phyloP scores from a whole-genome alignment of 2,888 invertebrate species.

The Dryobotodes eremita region DNA sequence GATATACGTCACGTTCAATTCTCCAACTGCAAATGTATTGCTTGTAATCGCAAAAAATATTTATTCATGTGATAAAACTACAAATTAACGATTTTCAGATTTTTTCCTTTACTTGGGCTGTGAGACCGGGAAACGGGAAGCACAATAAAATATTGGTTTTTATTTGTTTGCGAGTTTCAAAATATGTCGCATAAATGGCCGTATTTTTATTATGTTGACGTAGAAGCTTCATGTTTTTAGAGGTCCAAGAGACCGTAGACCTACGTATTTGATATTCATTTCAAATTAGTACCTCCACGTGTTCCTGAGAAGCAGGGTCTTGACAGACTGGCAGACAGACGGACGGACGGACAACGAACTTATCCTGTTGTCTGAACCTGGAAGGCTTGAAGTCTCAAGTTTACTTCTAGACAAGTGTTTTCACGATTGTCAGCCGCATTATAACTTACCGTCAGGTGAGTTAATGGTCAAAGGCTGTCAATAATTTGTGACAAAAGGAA shows the following conservation, averaged over 20 bases:
- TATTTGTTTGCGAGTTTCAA: not conserved
- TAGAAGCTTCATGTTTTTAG: not conserved
- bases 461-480: not conserved
- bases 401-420: not conserved
- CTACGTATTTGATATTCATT: not conserved
- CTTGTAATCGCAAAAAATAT: not conserved
- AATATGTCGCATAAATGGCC: not conserved
- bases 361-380: not conserved
- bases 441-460: not conserved
- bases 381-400: not conserved
- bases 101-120: not conserved
- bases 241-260: not conserved
- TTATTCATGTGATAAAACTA: not conserved
- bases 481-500: too few species aligned
- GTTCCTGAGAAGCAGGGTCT: not conserved
- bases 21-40: not conserved
- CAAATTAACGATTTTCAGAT: not conserved
- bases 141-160: too few species aligned
- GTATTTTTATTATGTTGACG: not conserved
- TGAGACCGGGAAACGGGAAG: too few species aligned
- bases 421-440: not conserved
- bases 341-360: not conserved
- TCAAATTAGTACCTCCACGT: not conserved
- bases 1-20: not conserved
- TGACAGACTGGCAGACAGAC: not conserved